These are phyloP conservation scores for Gallinago nigripennis DNA, from an alignment of 2,797 vertebrate species.

Conservation along the genomic window DNA sequence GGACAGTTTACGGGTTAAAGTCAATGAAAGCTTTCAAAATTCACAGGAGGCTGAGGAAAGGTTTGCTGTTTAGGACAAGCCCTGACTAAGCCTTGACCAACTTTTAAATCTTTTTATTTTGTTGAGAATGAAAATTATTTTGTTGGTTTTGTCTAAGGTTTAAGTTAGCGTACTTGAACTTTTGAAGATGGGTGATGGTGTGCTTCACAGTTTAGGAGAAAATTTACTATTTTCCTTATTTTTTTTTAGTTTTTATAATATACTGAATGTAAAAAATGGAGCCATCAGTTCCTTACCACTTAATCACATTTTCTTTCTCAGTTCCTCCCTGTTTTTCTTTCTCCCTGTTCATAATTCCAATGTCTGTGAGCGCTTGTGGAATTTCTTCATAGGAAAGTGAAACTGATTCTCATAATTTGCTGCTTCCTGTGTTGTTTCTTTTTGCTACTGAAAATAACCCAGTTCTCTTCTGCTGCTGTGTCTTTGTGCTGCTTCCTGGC, in stretches of 20 bases:
- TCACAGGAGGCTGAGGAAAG: neutral
- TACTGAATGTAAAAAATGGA: neutral
- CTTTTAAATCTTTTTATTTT: neutral
- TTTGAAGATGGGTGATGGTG: neutral
- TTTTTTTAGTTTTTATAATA: neutral
- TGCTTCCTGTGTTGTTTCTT: constrained; percentile 9
- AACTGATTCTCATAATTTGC: neutral
- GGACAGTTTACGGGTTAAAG: neutral
- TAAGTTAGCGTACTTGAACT: neutral
- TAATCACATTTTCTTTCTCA: neutral
- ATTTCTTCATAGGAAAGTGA: constrained; percentile 29
- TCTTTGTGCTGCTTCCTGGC: neutral
- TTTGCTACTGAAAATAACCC: neutral
- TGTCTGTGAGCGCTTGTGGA: neutral
- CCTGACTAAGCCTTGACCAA: neutral
- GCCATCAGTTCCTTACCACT: accelerated
- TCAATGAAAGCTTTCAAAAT: neutral
- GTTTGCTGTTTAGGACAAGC: neutral
- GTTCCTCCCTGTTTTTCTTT: neutral
- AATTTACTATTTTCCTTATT: neutral
- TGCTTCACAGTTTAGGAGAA: neutral
- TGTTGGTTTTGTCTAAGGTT: neutral
- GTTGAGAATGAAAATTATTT: neutral
- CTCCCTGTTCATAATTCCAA: neutral
- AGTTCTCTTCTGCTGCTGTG: neutral